phyloP scores from a whole-genome alignment of 2,797 vertebrate species.

The Aeoliscus strigatus region DNA sequence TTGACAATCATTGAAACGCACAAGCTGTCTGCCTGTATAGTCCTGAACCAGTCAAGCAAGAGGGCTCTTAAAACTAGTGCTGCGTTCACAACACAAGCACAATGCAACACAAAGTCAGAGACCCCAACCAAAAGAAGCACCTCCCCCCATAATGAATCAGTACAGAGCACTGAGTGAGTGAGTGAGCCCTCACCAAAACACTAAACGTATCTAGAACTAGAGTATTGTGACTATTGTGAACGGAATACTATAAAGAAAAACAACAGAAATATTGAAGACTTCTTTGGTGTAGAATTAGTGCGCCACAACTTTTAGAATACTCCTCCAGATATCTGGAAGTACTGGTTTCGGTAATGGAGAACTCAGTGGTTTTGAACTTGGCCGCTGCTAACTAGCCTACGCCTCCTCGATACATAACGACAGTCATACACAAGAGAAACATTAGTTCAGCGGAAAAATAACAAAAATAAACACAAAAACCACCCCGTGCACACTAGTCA shows the following conservation, averaged over 20 bases:
- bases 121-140: too few relatives aligned
- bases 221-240: neutral
- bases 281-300: neutral
- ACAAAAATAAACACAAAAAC: neutral
- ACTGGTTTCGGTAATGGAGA: neutral
- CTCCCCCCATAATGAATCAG: too few relatives aligned
- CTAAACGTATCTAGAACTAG: too few relatives aligned
- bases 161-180: too few relatives aligned
- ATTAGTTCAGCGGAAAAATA: conserved; percentile 20
- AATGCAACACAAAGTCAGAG: conserved; percentile 2
- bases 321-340: neutral
- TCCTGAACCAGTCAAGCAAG: conserved; percentile 53
- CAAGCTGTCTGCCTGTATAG: conserved; percentile 54
- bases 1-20: conserved; percentile 60
- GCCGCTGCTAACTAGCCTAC: conserved; percentile 16
- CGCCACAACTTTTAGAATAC: conserved; percentile 17
- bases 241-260: neutral
- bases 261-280: neutral
- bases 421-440: conserved; percentile 17
- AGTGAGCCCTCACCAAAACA: too few relatives aligned
- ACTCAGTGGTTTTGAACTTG: conserved; percentile 2
- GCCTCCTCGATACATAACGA: conserved; percentile 10
- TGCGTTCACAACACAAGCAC: conserved; percentile 33
- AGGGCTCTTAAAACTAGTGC: conserved; percentile 38
- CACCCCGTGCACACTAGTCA: conserved; percentile 3